Conservation (phyloP, 2,888 invertebrate genomes). For the Drosophila anomalipes region DNA sequence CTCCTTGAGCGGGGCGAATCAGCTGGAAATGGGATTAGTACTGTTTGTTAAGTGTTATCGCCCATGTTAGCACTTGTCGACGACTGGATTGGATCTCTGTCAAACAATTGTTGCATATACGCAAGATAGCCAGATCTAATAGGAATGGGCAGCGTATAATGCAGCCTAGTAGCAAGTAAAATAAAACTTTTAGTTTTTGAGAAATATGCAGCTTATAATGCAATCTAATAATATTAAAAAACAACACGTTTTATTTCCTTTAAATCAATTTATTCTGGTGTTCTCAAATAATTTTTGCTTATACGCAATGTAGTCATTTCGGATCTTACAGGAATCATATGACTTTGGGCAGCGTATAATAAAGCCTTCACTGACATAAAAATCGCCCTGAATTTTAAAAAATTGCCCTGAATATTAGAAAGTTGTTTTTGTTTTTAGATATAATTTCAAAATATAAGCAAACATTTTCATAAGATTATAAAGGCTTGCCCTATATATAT, state of each 20-base stretch:
- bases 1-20: constrained; percentile 19
- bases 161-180: background rate
- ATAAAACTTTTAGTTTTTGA: background rate
- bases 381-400: background rate
- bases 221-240: background rate
- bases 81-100: constrained; percentile 54
- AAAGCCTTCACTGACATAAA: background rate
- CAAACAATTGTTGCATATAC: constrained; percentile 60
- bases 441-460: background rate
- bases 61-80: constrained; percentile 73
- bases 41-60: constrained; percentile 76
- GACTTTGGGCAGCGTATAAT: too few relatives aligned
- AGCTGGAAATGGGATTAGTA: constrained; percentile 71
- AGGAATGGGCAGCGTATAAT: constrained; percentile 6
- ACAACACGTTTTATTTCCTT: background rate
- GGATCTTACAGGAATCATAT: background rate
- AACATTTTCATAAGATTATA: background rate
- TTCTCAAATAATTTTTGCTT: background rate
- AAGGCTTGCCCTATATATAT: background rate
- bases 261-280: background rate
- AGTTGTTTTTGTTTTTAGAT: background rate
- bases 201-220: background rate
- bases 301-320: background rate
- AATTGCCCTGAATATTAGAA: background rate
- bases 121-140: constrained; percentile 4